These are phyloP conservation scores for Athalia circularis DNA, from an alignment of 2,888 invertebrate genomes.

Conservation along the genomic window DNA sequence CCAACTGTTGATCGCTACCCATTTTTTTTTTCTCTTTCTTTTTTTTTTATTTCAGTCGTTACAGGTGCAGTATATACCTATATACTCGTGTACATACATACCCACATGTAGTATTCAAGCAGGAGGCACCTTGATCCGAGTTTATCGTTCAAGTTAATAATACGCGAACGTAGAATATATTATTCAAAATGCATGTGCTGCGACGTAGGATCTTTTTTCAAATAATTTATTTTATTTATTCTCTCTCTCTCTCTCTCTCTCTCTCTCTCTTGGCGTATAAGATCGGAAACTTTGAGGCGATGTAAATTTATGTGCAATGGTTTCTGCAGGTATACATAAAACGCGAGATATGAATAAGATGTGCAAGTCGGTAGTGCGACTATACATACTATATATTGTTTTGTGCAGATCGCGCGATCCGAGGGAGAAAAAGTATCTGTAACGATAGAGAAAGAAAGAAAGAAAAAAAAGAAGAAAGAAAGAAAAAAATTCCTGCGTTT, in stretches of 20 bases:
- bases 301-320: too few relatives aligned
- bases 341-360: neutral
- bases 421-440: neutral
- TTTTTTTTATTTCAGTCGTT: neutral
- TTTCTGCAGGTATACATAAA: too few relatives aligned
- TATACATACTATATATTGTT: neutral
- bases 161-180: neutral
- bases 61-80: neutral
- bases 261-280: too few relatives aligned
- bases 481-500: neutral
- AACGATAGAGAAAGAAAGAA: too few relatives aligned
- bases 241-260: too few relatives aligned
- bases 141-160: too few relatives aligned
- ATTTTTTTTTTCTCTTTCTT: neutral
- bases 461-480: neutral
- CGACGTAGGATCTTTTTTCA: neutral
- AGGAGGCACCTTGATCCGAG: too few relatives aligned
- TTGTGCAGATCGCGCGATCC: neutral
- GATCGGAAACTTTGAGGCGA: too few relatives aligned
- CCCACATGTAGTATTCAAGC: neutral
- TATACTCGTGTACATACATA: neutral
- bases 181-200: neutral
- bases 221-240: neutral
- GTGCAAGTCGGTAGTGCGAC: neutral
- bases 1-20: slow-evolving; percentile 22